phyloP scores from a whole-genome alignment of 2,888 invertebrate species.

The Bruchidius siliquastri region DNA sequence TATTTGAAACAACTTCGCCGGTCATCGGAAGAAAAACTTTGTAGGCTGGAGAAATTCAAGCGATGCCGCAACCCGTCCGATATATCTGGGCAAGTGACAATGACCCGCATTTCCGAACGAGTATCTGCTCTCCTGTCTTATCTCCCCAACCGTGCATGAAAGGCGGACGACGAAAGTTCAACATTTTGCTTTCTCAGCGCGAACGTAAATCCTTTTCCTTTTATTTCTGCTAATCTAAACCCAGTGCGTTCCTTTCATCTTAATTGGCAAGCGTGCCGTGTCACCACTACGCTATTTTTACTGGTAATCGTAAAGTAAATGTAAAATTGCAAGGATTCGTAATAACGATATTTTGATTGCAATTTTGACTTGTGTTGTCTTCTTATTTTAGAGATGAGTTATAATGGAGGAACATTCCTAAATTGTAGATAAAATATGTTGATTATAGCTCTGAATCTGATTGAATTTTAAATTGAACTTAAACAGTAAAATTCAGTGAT shows the following conservation, averaged over 20 bases:
- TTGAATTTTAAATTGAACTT: too few relatives aligned
- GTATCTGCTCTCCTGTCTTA: neutral
- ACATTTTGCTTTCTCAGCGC: neutral
- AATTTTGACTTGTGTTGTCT: neutral
- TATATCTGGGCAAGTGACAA: slow-evolving; percentile 20
- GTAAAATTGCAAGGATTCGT: too few relatives aligned
- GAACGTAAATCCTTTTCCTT: neutral
- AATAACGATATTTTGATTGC: neutral
- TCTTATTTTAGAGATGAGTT: too few relatives aligned
- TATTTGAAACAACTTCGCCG: neutral
- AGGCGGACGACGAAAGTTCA: neutral
- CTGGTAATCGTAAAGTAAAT: neutral
- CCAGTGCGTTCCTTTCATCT: neutral
- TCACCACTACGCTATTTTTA: neutral
- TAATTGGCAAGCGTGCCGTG: neutral
- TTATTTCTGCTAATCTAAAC: neutral
- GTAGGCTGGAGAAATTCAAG: slow-evolving; percentile 3
- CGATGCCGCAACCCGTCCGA: slow-evolving; percentile 5
- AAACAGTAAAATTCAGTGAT: too few relatives aligned
- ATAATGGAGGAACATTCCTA: too few relatives aligned
- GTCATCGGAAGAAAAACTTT: slow-evolving; percentile 5
- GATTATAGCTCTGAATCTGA: too few relatives aligned
- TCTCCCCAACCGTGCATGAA: neutral
- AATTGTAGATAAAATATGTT: too few relatives aligned
- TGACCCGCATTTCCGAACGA: slow-evolving; percentile 27